Conservation (phyloP, 2,888 invertebrate species). For the Pseudoips prasinana region DNA sequence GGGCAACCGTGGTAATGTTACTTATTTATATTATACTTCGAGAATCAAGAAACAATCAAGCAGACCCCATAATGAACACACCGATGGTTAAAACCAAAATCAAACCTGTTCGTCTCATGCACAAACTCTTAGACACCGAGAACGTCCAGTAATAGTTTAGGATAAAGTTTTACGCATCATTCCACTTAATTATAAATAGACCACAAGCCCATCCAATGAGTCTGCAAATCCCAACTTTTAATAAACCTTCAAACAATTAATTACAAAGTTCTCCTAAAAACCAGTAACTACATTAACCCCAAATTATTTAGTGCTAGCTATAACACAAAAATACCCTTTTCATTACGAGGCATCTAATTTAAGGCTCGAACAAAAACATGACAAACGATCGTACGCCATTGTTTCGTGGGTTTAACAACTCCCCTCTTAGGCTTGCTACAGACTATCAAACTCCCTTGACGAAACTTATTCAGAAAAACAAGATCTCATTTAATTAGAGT, state of each 20-base stretch:
- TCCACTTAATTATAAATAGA: too few species aligned
- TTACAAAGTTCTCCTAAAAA: conserved; percentile 33
- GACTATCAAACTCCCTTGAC: conserved; percentile 33
- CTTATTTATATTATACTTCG: too few species aligned
- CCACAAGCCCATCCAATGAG: conserved; percentile 14
- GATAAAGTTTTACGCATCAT: too few species aligned
- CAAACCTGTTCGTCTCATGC: too few species aligned
- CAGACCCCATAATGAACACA: too few species aligned
- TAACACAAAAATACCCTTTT: conserved; percentile 37
- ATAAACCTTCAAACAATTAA: conserved; percentile 36
- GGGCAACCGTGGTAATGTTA: too few species aligned
- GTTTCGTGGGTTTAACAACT: conserved; percentile 31
- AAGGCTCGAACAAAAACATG: conserved; percentile 39
- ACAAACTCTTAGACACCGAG: too few species aligned
- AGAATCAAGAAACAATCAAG: too few species aligned
- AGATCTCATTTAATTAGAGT: conserved; percentile 33
- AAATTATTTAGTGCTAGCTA: conserved; percentile 35
- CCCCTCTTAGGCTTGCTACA: conserved; percentile 25
- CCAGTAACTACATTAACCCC: conserved; percentile 33
- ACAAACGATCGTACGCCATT: conserved; percentile 33
- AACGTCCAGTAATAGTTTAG: too few species aligned
- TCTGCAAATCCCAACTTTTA: conserved; percentile 29
- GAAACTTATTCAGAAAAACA: conserved; percentile 34
- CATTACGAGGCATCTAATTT: conserved; percentile 35
- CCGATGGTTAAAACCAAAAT: too few species aligned